Evolutionary conservation across 2,888 invertebrate genomes (phyloP).

Genomic region (Mythimna lalbum): DNA sequence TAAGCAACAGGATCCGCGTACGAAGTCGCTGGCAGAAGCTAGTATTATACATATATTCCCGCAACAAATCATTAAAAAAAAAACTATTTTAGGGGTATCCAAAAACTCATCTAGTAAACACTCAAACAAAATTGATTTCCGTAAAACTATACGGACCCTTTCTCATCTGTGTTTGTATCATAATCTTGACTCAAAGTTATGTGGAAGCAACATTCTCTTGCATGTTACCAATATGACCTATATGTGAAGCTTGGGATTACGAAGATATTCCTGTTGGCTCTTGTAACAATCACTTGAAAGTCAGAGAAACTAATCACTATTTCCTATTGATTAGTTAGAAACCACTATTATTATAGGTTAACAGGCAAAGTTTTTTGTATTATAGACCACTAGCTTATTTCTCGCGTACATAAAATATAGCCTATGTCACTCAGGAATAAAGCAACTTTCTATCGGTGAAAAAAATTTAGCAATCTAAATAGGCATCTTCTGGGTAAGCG

Average conservation of each 20-base stretch:
- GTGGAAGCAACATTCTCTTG: not conserved
- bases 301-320: not conserved
- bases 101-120: no score
- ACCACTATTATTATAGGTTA: no score
- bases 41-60: no score
- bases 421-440: no score
- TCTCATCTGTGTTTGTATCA: not conserved
- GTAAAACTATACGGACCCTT: not conserved
- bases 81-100: not conserved
- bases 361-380: not conserved
- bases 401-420: no score
- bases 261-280: not conserved
- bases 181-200: not conserved
- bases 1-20: no score
- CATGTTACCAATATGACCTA: constrained; percentile 8
- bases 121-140: not conserved
- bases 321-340: not conserved
- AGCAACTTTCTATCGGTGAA: no score
- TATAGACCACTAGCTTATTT: no score
- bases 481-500: no score
- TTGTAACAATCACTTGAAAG: not conserved
- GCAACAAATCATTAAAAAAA: no score
- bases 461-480: no score
- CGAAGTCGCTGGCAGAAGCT: no score
- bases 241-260: constrained; percentile 1